These are phyloP conservation scores for Pangasius mekongensis DNA, from an alignment of 2,797 vertebrate species.

Conservation along the genomic window DNA sequence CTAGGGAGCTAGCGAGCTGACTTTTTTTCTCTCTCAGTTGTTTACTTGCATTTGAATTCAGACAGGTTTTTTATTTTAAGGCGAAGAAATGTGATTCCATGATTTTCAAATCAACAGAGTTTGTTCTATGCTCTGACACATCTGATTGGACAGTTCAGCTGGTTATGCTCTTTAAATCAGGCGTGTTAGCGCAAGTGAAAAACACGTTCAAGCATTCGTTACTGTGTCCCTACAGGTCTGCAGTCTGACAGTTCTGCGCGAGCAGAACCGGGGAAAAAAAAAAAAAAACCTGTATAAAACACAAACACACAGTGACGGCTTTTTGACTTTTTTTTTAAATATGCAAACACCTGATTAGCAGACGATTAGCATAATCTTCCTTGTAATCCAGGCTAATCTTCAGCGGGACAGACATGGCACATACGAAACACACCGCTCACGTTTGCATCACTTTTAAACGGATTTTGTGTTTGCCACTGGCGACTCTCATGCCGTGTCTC, in stretches of 20 bases:
- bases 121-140: not conserved
- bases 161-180: not conserved
- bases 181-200: too few relatives aligned
- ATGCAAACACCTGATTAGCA: not conserved
- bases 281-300: too few relatives aligned
- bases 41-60: slow-evolving; percentile 22
- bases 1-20: too few relatives aligned
- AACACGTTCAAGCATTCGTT: not conserved
- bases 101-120: not conserved
- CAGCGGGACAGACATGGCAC: slow-evolving; percentile 4
- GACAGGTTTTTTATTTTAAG: not conserved
- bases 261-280: not conserved
- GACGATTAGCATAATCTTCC: slow-evolving; percentile 28
- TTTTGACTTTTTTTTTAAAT: not conserved
- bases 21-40: not conserved
- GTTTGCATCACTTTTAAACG: slow-evolving; percentile 15
- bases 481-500: slow-evolving; percentile 8
- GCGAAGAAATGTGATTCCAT: not conserved
- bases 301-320: not conserved
- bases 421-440: not conserved
- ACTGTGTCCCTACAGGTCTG: not conserved
- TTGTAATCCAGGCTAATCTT: slow-evolving; percentile 42
- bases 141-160: not conserved
- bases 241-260: not conserved
- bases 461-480: slow-evolving; percentile 2